Base-by-base conservation (phyloP, 2,797 vertebrate species). In the Sebastes flavidus region DNA sequence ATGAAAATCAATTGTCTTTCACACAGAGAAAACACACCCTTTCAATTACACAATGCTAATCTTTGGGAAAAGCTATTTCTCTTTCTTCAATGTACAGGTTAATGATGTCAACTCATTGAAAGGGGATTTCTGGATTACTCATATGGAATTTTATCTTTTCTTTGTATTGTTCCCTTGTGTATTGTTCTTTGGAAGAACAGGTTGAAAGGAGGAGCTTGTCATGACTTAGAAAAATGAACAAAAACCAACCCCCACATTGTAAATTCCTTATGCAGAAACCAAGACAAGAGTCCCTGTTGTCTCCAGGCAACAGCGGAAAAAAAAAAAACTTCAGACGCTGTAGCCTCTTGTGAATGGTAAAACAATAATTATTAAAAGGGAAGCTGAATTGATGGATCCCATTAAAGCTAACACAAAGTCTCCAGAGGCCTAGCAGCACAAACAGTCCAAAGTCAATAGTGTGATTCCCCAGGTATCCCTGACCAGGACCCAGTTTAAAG, bases 311-410 rank as follows among this genome's bases (percentile, higher is more conserved):
- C 70, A 32, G 58, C 32, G 60, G 8, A 54, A 55, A 66, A 52
- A 52, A 24, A 70, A 74, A 75, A 70, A 76, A 61, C 81, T 81
- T 91, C 84, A 82, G 81, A 78, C 81, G 69, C 67, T 82, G 73
- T 74, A 70, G 77, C 86, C 91, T 88, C 89, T 69, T 49, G 77
- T 86, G 83, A 89, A 93, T 88, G 79, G 75, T 91, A 92, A 91
- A 94, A 95, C 91, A 94, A 94, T 94, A 96, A 94, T 95, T 95
- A 96, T 94, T 94, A 96, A 95, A 92, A 86, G 86, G 82, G 87
- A 95, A 96, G 86, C 92, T 94, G 89, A 95, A 97, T 96, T 96
- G 96, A 97, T 96, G 95, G 96, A 95, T 95, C 93, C 95, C 94
- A 96, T 96, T 96, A 97, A 91, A 94, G 81, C 79, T 89, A 96